Percentiles rank a stretch among this genome's conserved stretches.
These are phyloP conservation scores for Ia io DNA, from an alignment of 2,113 vertebrate species.

Conservation along the genomic window DNA sequence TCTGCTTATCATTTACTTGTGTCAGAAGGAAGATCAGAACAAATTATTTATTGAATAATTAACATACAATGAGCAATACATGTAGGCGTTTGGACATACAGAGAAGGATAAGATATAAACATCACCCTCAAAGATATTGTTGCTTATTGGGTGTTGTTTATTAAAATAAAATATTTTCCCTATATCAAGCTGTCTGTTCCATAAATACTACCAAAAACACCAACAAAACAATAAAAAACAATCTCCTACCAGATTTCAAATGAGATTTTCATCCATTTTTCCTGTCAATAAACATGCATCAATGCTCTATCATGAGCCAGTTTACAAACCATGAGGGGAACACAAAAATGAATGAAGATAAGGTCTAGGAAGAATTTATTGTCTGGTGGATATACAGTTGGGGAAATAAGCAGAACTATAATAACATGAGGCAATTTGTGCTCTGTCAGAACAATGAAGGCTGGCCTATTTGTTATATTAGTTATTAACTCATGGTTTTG, in stretches of 20 bases:
- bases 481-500: neutral
- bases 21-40: neutral
- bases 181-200: neutral
- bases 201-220: neutral
- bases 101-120: neutral
- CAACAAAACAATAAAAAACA: neutral
- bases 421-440: neutral
- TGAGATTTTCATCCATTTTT: neutral
- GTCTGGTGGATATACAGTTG: neutral
- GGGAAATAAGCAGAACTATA: neutral
- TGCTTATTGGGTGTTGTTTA: neutral
- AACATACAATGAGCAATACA: neutral
- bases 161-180: neutral
- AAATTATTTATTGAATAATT: neutral
- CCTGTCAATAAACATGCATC: neutral
- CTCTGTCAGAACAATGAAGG: neutral
- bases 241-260: neutral
- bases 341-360: neutral
- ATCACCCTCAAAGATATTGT: neutral
- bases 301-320: neutral
- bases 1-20: neutral
- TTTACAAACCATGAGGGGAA: neutral
- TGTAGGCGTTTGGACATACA: neutral
- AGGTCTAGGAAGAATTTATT: neutral
- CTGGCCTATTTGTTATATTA: neutral